Evolutionary conservation across 2,113 vertebrate species (phyloP).

Genomic region (Chamaea fasciata): DNA sequence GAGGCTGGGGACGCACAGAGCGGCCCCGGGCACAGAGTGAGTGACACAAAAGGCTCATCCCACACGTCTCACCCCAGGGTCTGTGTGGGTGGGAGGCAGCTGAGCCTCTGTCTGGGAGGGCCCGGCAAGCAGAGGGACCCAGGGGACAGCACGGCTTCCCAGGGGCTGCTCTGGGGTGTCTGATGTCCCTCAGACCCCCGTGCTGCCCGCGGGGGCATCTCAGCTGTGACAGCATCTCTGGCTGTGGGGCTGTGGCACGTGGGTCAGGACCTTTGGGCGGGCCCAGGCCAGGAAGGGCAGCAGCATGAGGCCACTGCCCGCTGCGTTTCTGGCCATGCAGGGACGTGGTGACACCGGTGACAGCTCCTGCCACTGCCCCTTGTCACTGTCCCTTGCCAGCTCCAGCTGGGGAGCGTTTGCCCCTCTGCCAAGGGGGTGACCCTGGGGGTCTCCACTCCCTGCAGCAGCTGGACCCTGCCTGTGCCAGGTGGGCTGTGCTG

Average conservation of each 20-base stretch:
- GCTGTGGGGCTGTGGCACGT: fast-evolving
- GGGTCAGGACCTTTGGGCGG: background rate
- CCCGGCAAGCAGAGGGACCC: background rate
- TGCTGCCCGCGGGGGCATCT: fast-evolving
- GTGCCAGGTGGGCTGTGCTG: background rate
- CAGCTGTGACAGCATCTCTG: fast-evolving
- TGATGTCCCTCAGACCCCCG: background rate
- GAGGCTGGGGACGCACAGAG: fast-evolving
- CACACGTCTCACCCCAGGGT: fast-evolving
- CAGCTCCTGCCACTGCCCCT: background rate
- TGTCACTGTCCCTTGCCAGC: background rate
- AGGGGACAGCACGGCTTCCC: background rate
- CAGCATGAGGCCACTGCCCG: fast-evolving
- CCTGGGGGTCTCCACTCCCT: background rate
- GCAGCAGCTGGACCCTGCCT: background rate
- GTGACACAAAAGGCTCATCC: background rate
- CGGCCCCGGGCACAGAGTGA: fast-evolving
- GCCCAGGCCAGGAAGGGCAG: background rate
- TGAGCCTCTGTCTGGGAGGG: background rate
- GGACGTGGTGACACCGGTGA: background rate
- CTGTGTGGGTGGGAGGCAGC: background rate
- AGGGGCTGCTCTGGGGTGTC: background rate
- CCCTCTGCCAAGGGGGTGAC: background rate
- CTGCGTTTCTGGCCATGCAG: background rate
- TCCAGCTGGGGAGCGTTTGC: fast-evolving